Evolutionary conservation across 2,113 vertebrate species (phyloP).

Genomic region (Gnathonemus longibarbis): DNA sequence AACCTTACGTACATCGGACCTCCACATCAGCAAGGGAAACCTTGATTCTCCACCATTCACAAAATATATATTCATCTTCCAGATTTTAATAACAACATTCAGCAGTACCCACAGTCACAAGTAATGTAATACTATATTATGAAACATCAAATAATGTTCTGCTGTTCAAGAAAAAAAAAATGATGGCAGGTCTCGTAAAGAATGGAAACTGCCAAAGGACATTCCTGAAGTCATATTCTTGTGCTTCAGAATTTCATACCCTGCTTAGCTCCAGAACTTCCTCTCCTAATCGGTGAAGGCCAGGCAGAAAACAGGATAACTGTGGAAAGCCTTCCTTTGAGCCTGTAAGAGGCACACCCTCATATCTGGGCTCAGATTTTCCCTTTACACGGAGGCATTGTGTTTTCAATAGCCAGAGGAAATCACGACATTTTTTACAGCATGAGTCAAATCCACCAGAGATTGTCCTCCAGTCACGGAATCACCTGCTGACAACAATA

Average conservation of each 20-base stretch:
- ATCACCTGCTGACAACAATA: conserved; percentile 39
- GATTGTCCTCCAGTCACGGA: conserved; percentile 31
- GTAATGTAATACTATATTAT: background rate
- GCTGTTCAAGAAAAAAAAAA: background rate
- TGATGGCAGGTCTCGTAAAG: background rate
- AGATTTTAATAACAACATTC: background rate
- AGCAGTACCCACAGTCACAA: background rate
- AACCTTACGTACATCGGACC: background rate
- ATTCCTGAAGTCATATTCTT: conserved; percentile 37
- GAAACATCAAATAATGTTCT: background rate
- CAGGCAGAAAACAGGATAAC: conserved; percentile 32
- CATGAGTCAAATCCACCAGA: conserved; percentile 42
- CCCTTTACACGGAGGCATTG: conserved; percentile 33
- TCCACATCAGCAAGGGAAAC: conserved; percentile 33
- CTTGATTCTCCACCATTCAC: conserved; percentile 11
- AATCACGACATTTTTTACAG: conserved; percentile 48
- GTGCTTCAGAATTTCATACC: conserved; percentile 19
- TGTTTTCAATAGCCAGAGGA: conserved; percentile 42
- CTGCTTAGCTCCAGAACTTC: conserved; percentile 42
- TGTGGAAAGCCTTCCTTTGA: conserved; percentile 37
- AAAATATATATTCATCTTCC: conserved; percentile 32
- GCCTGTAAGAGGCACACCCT: conserved; percentile 39
- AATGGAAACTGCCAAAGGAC: conserved; percentile 42
- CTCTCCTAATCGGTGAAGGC: conserved; percentile 40
- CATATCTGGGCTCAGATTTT: conserved; percentile 41